Evolutionary conservation across 2,888 invertebrate genomes (phyloP).

Genomic region (Pachycephus smyrnensis): DNA sequence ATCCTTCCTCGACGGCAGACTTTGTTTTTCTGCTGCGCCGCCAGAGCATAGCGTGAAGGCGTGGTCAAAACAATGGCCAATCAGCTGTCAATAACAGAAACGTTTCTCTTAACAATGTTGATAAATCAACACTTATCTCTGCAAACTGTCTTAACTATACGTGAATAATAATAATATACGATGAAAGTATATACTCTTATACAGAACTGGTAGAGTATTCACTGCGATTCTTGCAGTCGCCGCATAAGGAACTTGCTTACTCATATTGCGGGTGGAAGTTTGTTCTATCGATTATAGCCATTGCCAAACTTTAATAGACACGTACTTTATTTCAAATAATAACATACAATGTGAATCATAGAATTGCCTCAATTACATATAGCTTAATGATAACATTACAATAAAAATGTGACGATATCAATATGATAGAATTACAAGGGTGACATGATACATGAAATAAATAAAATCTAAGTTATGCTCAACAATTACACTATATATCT

Average conservation of each 20-base stretch:
- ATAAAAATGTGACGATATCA: not conserved
- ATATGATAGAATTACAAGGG: not conserved
- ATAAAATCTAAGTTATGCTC: not conserved
- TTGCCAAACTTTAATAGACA: not conserved
- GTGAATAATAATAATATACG: not conserved
- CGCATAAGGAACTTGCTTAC: not conserved
- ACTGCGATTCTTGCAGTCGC: not conserved
- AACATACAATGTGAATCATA: not conserved
- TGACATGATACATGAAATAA: not conserved
- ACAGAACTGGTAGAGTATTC: not conserved
- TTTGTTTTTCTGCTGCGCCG: conserved; percentile 19
- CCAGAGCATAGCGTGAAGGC: conserved; percentile 19
- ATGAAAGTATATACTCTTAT: not conserved
- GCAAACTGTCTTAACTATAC: not conserved
- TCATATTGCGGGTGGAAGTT: not conserved
- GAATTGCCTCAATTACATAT: not conserved
- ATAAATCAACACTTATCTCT: not conserved
- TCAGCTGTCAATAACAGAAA: conserved; percentile 15
- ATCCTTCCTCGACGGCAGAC: conserved; percentile 2
- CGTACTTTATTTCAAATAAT: not conserved
- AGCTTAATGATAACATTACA: not conserved
- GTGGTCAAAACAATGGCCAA: conserved; percentile 24
- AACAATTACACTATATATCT: not conserved
- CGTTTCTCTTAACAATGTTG: not conserved
- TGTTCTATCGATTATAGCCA: not conserved